phyloP scores from a whole-genome alignment of 1,140 invertebrate genomes.

The Dendrolimus kikuchii region DNA sequence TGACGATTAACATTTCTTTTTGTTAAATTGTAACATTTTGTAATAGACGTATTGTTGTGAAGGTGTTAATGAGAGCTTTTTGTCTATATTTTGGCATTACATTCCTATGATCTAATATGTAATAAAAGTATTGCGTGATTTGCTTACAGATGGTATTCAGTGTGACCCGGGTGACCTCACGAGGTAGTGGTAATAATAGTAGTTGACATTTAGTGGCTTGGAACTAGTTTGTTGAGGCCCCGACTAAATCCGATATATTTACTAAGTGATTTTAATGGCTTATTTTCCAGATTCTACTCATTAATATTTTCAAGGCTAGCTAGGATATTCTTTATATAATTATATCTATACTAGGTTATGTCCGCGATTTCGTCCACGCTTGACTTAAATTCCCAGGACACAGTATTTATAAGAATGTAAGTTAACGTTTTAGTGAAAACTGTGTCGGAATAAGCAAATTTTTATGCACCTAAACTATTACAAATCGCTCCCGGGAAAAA shows the following conservation, averaged over 20 bases:
- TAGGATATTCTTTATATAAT: conserved; percentile 13
- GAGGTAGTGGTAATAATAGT: conserved; percentile 46
- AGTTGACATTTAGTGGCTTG: conserved; percentile 53
- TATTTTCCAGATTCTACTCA: conserved; percentile 29
- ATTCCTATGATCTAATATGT: conserved; percentile 3
- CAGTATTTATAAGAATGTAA: too few species aligned
- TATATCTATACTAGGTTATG: background rate
- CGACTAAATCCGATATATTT: conserved; percentile 24
- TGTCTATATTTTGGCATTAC: conserved; percentile 5
- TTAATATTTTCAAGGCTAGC: conserved; percentile 20
- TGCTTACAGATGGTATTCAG: conserved; percentile 23
- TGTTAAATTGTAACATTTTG: background rate
- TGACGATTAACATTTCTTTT: background rate
- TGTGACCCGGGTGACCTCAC: conserved; percentile 38
- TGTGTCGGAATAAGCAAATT: too few species aligned
- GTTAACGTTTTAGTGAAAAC: too few species aligned
- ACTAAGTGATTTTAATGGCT: conserved; percentile 20
- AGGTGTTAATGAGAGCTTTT: conserved; percentile 8
- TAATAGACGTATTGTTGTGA: background rate
- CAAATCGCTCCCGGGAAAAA: too few species aligned
- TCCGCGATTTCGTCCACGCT: too few species aligned
- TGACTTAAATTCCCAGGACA: too few species aligned
- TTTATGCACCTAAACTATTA: too few species aligned
- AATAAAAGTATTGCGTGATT: conserved; percentile 21
- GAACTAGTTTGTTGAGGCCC: conserved; percentile 52